Conservation (phyloP, 2,888 invertebrate genomes). For the Podotricha telesiphe region DNA sequence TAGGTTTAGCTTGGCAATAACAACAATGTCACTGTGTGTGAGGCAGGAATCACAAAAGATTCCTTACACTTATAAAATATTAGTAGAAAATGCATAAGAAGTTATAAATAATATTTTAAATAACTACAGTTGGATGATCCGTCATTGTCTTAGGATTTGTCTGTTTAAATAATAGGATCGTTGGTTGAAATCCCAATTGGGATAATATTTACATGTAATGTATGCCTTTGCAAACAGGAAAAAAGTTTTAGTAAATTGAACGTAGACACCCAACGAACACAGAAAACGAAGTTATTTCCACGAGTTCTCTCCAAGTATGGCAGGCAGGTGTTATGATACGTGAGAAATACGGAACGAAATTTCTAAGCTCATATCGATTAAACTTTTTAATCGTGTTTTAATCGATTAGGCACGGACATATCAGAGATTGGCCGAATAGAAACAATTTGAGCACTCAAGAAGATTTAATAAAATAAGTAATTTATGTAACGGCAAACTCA, state of each 20-base stretch:
- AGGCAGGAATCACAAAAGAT: too few relatives aligned
- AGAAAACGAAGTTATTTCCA: not conserved
- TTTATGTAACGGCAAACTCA: slow-evolving; percentile 6
- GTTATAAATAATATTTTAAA: too few relatives aligned
- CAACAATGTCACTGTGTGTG: too few relatives aligned
- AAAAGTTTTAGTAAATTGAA: not conserved
- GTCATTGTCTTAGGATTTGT: too few relatives aligned
- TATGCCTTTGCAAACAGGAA: too few relatives aligned
- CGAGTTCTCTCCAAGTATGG: not conserved
- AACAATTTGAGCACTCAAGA: not conserved
- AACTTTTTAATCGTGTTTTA: slow-evolving; percentile 43
- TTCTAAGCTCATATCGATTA: slow-evolving; percentile 4
- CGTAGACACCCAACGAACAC: not conserved
- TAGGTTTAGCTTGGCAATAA: too few relatives aligned
- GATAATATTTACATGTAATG: too few relatives aligned
- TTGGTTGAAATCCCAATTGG: too few relatives aligned
- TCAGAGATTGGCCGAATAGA: slow-evolving; percentile 6
- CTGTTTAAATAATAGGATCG: too few relatives aligned
- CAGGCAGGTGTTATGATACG: slow-evolving; percentile 14
- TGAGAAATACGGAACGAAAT: slow-evolving; percentile 7
- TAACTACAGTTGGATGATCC: too few relatives aligned
- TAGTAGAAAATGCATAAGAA: too few relatives aligned
- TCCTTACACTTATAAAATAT: too few relatives aligned
- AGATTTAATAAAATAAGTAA: slow-evolving; percentile 9
- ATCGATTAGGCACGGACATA: slow-evolving; percentile 48